Evolutionary conservation across 2,113 vertebrate species (phyloP), one percentile per base, ranked within the genome.

Genomic region (Alligator sinensis): DNA sequence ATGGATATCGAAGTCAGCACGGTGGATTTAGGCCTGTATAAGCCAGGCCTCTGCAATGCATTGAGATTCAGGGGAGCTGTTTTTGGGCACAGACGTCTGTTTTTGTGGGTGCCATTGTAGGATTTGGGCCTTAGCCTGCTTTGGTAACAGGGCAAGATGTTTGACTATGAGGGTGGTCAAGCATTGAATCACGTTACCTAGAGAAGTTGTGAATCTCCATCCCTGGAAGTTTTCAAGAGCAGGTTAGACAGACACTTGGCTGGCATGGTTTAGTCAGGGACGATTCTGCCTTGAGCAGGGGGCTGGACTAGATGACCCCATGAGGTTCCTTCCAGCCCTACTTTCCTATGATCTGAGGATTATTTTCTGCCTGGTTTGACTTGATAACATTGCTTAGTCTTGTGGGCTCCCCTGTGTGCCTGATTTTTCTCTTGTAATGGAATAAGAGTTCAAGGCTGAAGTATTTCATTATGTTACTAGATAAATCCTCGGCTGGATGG

Each of bases 401-500:
- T 80, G 34, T 38, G 24, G 34, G n/a, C 86, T 85, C 27, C 9
- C 59, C 75, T 89, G 47, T 66, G 64, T 34, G 4, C 34, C 4
- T 11, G 81, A 84, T 79, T 6, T 13, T 28, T 72, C 83, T 14
- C 28, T 82, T 64, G 66, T 86, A 64, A 77, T 19, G 24, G 77
- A 47, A 28, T 6, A 62, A 3, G 13, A 17, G 11, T 70, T 86
- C 85, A 79, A 95, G 59, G 59, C 30, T 85, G 47, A 81, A 82
- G 22, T 30, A 10, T 21, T 89, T 62, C 72, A 87, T 93, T 95
- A 6, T 96, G 55, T 90, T 91, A 57, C 86, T 91, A 99, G 99
- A 98, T 99, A 92, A 99, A 99, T 96, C 98, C 99, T 4, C 98
- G 99, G 17, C 96, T 99, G 89, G 99, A 99, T 11, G 99, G 98